Conservation (phyloP, 2,113 vertebrate species). For the Pygathrix nemaeus region DNA sequence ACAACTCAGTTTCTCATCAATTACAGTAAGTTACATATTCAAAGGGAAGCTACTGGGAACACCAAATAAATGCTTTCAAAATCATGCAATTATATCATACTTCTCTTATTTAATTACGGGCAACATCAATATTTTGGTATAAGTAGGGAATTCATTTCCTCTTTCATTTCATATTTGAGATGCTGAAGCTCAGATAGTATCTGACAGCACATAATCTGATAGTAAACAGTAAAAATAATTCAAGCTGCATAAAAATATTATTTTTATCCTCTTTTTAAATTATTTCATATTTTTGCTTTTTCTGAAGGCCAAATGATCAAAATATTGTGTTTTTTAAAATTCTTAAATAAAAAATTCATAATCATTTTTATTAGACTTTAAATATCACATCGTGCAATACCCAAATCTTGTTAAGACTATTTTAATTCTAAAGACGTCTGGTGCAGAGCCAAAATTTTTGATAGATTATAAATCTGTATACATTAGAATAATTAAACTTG, state of each 20-base stretch:
- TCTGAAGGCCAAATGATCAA: neutral
- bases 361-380: neutral
- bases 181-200: neutral
- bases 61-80: neutral
- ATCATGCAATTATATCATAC: neutral
- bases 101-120: neutral
- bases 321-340: neutral
- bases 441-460: neutral
- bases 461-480: neutral
- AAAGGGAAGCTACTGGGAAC: neutral
- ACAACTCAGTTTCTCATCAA: neutral
- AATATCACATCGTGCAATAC: neutral
- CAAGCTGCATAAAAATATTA: neutral
- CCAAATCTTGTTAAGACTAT: neutral
- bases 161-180: neutral
- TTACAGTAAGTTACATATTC: neutral
- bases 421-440: neutral
- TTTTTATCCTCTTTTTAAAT: neutral
- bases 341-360: neutral
- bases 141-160: neutral
- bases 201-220: neutral
- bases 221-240: neutral
- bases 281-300: neutral
- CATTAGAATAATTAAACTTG: neutral
- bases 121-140: neutral